These are phyloP conservation scores for Microtus montanus DNA, from an alignment of 2,113 vertebrate species.

Conservation along the genomic window DNA sequence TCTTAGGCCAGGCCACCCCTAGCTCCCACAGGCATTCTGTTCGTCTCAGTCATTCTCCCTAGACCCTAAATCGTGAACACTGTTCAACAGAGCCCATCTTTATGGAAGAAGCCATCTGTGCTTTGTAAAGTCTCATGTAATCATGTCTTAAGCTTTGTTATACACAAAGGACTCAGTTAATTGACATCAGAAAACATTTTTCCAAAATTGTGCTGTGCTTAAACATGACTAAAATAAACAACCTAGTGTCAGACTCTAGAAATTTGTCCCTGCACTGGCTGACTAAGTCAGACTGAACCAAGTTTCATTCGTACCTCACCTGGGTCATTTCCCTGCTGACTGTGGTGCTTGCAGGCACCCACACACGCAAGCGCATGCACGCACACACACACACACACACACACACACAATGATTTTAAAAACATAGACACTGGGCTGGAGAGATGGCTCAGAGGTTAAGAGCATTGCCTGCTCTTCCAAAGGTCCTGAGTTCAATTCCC, in stretches of 20 bases:
- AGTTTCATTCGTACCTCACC: not conserved
- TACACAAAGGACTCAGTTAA: not conserved
- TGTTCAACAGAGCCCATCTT: not conserved
- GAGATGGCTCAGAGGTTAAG: no score
- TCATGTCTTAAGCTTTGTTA: not conserved
- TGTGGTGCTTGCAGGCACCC: not conserved
- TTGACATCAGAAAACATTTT: not conserved
- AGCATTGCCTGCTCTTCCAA: no score
- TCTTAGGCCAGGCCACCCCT: not conserved
- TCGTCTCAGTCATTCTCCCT: not conserved
- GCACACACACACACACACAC: not conserved
- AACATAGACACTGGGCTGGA: no score
- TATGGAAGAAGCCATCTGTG: not conserved
- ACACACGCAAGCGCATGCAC: not conserved
- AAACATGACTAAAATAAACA: not conserved
- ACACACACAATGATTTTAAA: not conserved
- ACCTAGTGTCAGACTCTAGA: not conserved
- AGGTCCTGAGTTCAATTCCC: no score
- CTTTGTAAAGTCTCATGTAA: not conserved
- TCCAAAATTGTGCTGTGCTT: not conserved
- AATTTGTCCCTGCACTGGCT: not conserved
- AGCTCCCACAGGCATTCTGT: not conserved
- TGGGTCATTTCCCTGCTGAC: not conserved
- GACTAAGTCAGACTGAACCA: not conserved
- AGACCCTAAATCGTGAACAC: not conserved